These are phyloP conservation scores for Silurus meridionalis DNA, from an alignment of 2,113 vertebrate species.

Conservation along the genomic window DNA sequence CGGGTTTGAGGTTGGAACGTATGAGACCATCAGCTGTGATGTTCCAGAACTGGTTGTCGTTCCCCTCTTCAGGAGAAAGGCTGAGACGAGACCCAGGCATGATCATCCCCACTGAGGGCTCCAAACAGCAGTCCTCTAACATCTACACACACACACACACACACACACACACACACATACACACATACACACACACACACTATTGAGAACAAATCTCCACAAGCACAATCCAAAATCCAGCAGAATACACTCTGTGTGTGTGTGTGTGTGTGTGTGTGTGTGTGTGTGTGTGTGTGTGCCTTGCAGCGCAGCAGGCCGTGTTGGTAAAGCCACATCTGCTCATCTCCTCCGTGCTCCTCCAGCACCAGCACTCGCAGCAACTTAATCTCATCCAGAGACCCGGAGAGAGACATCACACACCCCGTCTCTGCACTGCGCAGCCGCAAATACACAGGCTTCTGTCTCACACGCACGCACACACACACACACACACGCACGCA, in stretches of 20 bases:
- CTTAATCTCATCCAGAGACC: slow-evolving; percentile 86
- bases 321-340: slow-evolving; percentile 91
- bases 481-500: slow-evolving; percentile 1
- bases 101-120: slow-evolving; percentile 80
- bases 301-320: slow-evolving; percentile 84
- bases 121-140: slow-evolving; percentile 86
- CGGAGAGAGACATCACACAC: slow-evolving; percentile 82
- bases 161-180: not conserved
- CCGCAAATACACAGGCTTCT: slow-evolving; percentile 85
- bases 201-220: no score
- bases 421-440: slow-evolving; percentile 84
- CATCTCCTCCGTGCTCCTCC: slow-evolving; percentile 80
- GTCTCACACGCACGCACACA: slow-evolving; percentile 45
- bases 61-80: slow-evolving; percentile 79
- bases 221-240: no score
- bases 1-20: slow-evolving; percentile 81
- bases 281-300: slow-evolving; percentile 67
- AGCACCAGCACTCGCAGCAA: slow-evolving; percentile 85
- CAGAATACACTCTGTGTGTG: not conserved
- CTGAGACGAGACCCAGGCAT: slow-evolving; percentile 85
- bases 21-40: slow-evolving; percentile 84
- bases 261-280: not conserved
- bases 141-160: slow-evolving; percentile 68
- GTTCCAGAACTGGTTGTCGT: slow-evolving; percentile 84
- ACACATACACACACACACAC: not conserved